Evolutionary conservation across 2,113 vertebrate species (phyloP).

Genomic region (Tetraodon nigroviridis): DNA sequence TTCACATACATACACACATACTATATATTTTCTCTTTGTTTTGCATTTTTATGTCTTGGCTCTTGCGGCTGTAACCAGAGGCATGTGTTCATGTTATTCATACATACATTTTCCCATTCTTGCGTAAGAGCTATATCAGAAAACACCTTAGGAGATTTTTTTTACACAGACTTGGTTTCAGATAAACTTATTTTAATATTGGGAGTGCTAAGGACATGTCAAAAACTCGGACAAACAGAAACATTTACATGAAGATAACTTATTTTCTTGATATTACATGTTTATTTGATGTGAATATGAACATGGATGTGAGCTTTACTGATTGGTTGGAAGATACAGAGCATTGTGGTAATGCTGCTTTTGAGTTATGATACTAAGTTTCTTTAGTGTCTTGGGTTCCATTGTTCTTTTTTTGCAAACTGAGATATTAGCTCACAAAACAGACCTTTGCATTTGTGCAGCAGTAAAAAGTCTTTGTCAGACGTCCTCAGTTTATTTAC

Average conservation of each 20-base stretch:
- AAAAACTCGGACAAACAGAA: background rate
- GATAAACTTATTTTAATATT: too few species aligned
- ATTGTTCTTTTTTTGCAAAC: conserved; percentile 3
- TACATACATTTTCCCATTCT: too few species aligned
- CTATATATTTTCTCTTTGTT: too few species aligned
- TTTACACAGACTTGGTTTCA: background rate
- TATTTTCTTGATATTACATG: background rate
- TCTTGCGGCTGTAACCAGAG: background rate
- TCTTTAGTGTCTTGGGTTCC: conserved; percentile 15
- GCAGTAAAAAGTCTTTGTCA: conserved; percentile 36
- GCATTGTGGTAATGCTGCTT: background rate
- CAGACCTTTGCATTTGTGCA: conserved; percentile 9
- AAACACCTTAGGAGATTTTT: too few species aligned
- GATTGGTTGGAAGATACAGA: background rate
- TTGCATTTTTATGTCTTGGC: background rate
- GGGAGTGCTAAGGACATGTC: too few species aligned
- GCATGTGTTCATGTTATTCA: background rate
- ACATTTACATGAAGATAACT: background rate
- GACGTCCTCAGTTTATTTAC: conserved; percentile 48
- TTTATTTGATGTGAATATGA: background rate
- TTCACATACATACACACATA: too few species aligned
- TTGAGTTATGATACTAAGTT: conserved; percentile 10
- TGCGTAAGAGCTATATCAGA: too few species aligned
- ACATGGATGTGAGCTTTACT: background rate
- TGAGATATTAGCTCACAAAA: background rate